Conservation (phyloP, 1,140 invertebrate genomes). For the Varroa destructor region DNA sequence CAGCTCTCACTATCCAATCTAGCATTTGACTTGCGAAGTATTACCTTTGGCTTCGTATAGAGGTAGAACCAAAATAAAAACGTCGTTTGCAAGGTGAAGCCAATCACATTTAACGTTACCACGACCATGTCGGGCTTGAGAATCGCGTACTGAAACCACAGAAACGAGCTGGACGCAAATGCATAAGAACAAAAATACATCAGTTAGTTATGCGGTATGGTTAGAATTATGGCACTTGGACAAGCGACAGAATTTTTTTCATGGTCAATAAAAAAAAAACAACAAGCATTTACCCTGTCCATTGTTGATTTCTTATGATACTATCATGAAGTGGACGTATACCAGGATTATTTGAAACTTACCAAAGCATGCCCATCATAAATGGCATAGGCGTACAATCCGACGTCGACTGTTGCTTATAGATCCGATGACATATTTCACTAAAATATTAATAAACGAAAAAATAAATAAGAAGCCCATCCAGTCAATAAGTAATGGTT, state of each 20-base stretch:
- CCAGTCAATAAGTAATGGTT: no score
- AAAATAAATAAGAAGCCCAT: no score
- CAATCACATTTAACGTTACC: slow-evolving; percentile 1
- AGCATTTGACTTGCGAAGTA: no score
- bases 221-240: no score
- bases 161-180: slow-evolving; percentile 3
- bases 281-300: no score
- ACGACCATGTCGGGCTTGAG: slow-evolving; percentile 22
- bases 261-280: no score
- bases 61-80: slow-evolving; percentile 25
- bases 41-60: slow-evolving; percentile 16
- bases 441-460: neutral
- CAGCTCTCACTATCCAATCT: no score
- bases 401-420: slow-evolving; percentile 8
- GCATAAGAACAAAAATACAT: no score
- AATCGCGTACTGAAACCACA: slow-evolving; percentile 22
- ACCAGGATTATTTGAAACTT: neutral
- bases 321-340: no score
- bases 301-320: no score
- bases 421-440: slow-evolving; percentile 20
- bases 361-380: slow-evolving; percentile 27
- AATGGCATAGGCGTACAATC: slow-evolving; percentile 24
- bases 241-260: no score
- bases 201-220: no score
- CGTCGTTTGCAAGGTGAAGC: slow-evolving; percentile 6